Percentiles rank a stretch among this genome's conserved stretches.
Evolutionary conservation across 2,888 invertebrate genomes (phyloP).

Genomic region (Iphiclides podalirius): DNA sequence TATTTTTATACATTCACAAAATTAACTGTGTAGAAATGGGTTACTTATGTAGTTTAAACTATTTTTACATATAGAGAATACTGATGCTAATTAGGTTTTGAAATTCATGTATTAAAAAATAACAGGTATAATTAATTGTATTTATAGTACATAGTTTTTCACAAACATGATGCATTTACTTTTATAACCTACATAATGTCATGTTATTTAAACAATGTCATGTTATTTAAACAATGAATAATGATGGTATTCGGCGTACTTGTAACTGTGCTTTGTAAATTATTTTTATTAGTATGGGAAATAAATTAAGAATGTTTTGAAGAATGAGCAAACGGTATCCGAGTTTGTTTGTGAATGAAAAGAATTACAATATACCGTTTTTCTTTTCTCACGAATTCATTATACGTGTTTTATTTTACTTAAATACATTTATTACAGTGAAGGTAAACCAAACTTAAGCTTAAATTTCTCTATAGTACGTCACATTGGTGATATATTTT

Average conservation of each 20-base stretch:
- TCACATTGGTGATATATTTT: too few relatives aligned
- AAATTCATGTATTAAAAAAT: too few relatives aligned
- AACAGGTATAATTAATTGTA: too few relatives aligned
- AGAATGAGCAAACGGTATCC: neutral
- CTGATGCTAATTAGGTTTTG: too few relatives aligned
- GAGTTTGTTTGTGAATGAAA: neutral
- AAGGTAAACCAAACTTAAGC: neutral
- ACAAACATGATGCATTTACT: too few relatives aligned
- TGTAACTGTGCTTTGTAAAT: conserved; percentile 11
- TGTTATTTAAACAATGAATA: neutral
- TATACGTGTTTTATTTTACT: neutral
- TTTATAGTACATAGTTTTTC: too few relatives aligned
- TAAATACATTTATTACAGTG: neutral
- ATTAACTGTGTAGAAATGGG: too few relatives aligned
- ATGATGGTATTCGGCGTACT: conserved; percentile 1
- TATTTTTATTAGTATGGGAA: conserved; percentile 7
- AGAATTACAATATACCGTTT: conserved; percentile 6
- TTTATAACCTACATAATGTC: too few relatives aligned
- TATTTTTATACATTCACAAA: too few relatives aligned
- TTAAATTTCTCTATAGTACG: neutral
- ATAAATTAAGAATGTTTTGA: neutral
- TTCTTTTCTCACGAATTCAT: conserved; percentile 8
- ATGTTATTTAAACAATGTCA: neutral
- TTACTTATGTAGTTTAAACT: too few relatives aligned
- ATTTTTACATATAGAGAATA: too few relatives aligned